Base-by-base conservation (phyloP, 1,140 invertebrate species). In the Leptinotarsa lineolata region DNA sequence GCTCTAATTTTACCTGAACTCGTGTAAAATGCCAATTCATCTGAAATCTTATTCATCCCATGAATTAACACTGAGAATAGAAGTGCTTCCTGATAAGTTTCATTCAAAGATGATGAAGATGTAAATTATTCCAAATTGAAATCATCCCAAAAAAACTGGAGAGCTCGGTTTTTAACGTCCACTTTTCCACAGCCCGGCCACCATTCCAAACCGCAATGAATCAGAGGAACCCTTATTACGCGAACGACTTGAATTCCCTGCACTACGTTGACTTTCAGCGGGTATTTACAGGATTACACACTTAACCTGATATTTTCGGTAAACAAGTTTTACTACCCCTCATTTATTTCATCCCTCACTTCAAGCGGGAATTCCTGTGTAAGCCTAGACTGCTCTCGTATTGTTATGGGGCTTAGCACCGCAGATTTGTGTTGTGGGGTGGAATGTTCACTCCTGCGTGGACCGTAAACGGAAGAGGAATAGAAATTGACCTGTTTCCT, bases 401-500 rank as follows among this genome's bases (percentile, higher is more conserved):
- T 74, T 65, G 73, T 77, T 74, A 77, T 68, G 65, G 70, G 70
- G 72, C 70, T 71, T 76, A 77, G 64, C 70, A 72, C 66, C 75
- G 68, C 72, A 70, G 48, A 46, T 73, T 72, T 46, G 39, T 68
- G 65, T 72, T 68, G 58, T 44, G 58, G n/a, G 73, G 67, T 65
- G 61, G 70, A 54, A n/a, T 54, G 15, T 73, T 72, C 46, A 46
- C 70, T 70, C 64, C 18, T 58, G 70, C 68, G 68, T 5, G 48
- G 48, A 54, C 48, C 15, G 48, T 54, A 54, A 73, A 75, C 79
- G 76, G 54, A 39, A 66, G 39, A 46, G 74, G 79, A 80, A 80
- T 79, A 78, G 78, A 79, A 80, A 80, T 79, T 80, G 78, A 79
- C 77, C 77, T 76, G 76, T 79, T 79, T 76, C 74, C 73, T 70